These are phyloP conservation scores for Carlito syrichta DNA, from an alignment of 2,113 vertebrate genomes.

Conservation along the genomic window DNA sequence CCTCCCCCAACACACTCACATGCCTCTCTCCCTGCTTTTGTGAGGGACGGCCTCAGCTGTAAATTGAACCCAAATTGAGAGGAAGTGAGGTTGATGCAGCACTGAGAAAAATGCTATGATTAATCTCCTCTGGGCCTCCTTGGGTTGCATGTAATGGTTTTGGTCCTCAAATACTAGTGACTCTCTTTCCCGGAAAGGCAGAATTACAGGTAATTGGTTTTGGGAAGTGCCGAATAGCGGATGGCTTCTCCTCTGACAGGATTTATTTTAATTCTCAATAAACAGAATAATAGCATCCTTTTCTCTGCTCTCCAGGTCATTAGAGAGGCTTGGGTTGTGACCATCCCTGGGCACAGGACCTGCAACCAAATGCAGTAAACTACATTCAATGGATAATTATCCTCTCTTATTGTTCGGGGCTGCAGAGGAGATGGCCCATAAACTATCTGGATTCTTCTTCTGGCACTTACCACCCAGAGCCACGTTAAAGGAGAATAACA, in stretches of 20 bases:
- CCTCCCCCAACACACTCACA: not conserved
- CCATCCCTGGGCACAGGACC: conserved; percentile 26
- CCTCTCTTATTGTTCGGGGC: not conserved
- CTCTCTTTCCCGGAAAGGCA: conserved; percentile 50
- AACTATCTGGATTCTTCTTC: not conserved
- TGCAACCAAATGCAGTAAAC: conserved; percentile 30
- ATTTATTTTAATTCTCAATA: conserved; percentile 74
- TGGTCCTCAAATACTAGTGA: conserved; percentile 37
- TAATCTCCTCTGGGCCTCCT: conserved; percentile 36
- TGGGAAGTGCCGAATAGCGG: conserved; percentile 49
- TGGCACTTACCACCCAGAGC: conserved; percentile 30
- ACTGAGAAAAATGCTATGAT: conserved; percentile 33
- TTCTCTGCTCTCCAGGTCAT: conserved; percentile 45
- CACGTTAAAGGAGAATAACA: not conserved
- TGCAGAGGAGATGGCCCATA: conserved; percentile 23
- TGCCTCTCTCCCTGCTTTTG: not conserved
- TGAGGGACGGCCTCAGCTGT: not conserved
- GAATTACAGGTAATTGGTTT: conserved; percentile 72
- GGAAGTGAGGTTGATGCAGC: not conserved
- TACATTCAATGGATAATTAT: conserved; percentile 4
- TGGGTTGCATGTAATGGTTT: conserved; percentile 17
- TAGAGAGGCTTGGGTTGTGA: conserved; percentile 47
- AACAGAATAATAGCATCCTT: conserved; percentile 60
- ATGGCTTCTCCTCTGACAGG: conserved; percentile 60
- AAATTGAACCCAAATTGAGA: conserved; percentile 44